These are phyloP conservation scores for Drosophila insularis DNA, from an alignment of 1,140 invertebrate species.

Conservation along the genomic window DNA sequence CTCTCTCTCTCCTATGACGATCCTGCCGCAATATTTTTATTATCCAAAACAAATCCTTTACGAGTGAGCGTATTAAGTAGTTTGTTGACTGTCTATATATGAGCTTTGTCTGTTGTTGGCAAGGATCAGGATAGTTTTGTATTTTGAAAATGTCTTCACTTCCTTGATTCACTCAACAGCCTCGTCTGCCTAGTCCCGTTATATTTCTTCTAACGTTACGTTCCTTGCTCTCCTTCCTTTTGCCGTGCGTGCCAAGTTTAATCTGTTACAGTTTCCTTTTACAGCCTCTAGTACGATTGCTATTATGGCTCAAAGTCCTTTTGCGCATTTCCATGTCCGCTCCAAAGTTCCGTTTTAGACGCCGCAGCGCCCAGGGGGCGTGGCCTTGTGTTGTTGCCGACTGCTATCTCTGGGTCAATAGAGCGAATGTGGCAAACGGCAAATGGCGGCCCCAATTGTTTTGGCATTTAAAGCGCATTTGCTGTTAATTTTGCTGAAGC, in stretches of 20 bases:
- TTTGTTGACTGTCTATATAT: neutral
- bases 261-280: conserved; percentile 76
- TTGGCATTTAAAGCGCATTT: conserved; percentile 78
- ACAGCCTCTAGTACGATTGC: conserved; percentile 43
- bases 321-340: conserved; percentile 70
- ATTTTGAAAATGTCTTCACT: conserved; percentile 35
- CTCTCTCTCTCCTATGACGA: no score
- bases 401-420: conserved; percentile 61
- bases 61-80: neutral
- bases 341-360: conserved; percentile 61
- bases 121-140: conserved; percentile 52
- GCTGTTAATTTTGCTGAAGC: conserved; percentile 74
- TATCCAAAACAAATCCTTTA: no score
- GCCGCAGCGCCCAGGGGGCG: conserved; percentile 36
- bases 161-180: neutral
- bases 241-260: conserved; percentile 73
- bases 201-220: neutral
- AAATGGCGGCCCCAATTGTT: conserved; percentile 49
- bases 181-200: neutral
- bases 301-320: conserved; percentile 27
- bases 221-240: conserved; percentile 29
- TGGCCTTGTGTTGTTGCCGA: conserved; percentile 23
- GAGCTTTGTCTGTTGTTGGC: conserved; percentile 40
- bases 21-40: no score
- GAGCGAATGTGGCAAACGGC: conserved; percentile 46